These are phyloP conservation scores for Phenacoccus solenopsis DNA, from an alignment of 1,140 invertebrate genomes.

Conservation along the genomic window DNA sequence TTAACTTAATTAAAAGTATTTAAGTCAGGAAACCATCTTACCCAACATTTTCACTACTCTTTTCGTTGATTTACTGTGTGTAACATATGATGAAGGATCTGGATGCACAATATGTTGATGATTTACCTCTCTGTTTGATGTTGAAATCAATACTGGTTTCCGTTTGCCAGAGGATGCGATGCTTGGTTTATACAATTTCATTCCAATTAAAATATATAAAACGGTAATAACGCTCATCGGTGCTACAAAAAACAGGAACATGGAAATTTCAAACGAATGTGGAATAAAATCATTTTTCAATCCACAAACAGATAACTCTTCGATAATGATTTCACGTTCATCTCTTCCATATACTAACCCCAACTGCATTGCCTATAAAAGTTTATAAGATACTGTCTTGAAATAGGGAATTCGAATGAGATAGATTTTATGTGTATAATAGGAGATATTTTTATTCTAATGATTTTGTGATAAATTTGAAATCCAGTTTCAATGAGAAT, in stretches of 20 bases:
- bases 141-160: conserved; percentile 45
- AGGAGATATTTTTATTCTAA: no score
- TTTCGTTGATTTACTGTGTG: conserved; percentile 25
- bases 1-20: no score
- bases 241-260: conserved; percentile 69
- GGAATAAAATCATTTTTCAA: conserved; percentile 26
- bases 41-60: conserved; percentile 31
- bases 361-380: conserved; percentile 51
- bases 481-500: no score
- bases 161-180: not conserved
- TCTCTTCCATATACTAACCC: conserved; percentile 42
- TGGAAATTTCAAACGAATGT: conserved; percentile 74
- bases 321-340: conserved; percentile 31
- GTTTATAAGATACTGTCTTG: not conserved
- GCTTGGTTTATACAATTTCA: conserved; percentile 29
- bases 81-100: conserved; percentile 18
- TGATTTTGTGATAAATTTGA: no score
- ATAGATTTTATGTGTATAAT: no score
- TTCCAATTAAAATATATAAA: conserved; percentile 67
- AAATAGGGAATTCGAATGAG: no score
- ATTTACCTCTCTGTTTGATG: conserved; percentile 36
- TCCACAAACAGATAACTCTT: conserved; percentile 21
- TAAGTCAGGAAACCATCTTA: no score
- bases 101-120: conserved; percentile 22
- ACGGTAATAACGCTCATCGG: conserved; percentile 79